Evolutionary conservation across 1,140 invertebrate genomes (phyloP).

Genomic region (Drosophila carrolli): DNA sequence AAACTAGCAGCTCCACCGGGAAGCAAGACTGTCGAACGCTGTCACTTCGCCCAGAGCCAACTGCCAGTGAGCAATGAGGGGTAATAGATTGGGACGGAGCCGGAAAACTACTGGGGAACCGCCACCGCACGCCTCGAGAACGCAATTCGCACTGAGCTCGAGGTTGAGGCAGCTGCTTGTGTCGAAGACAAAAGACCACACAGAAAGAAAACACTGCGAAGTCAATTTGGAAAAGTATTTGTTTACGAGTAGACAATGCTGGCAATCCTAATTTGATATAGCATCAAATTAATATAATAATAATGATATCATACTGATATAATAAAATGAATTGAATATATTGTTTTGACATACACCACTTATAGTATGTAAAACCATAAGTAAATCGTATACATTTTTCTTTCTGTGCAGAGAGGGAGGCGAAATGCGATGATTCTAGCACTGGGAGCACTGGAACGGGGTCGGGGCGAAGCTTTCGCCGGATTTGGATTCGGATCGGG

Average conservation of each 20-base stretch:
- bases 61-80: not conserved
- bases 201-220: not conserved
- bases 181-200: constrained; percentile 6
- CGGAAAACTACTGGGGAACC: constrained; percentile 14
- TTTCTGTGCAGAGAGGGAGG: constrained; percentile 4
- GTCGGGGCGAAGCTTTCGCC: constrained; percentile 51
- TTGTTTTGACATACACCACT: too few species aligned
- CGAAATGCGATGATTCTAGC: too few species aligned
- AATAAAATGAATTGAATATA: too few species aligned
- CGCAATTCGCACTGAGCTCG: constrained; percentile 70
- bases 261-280: too few species aligned
- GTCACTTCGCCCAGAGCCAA: not conserved
- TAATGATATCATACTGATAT: too few species aligned
- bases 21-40: not conserved
- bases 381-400: not conserved
- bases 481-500: not conserved
- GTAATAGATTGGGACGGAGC: constrained; percentile 6
- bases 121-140: constrained; percentile 58
- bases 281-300: too few species aligned
- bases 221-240: too few species aligned
- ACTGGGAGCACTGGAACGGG: constrained; percentile 5
- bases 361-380: too few species aligned
- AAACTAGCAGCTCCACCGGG: not conserved
- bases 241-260: too few species aligned
- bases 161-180: constrained; percentile 25